A percentile compares a stretch with the other conserved stretches of the same genome.
Evolutionary conservation across 2,113 vertebrate species (phyloP).

Genomic region (Microtus pennsylvanicus): DNA sequence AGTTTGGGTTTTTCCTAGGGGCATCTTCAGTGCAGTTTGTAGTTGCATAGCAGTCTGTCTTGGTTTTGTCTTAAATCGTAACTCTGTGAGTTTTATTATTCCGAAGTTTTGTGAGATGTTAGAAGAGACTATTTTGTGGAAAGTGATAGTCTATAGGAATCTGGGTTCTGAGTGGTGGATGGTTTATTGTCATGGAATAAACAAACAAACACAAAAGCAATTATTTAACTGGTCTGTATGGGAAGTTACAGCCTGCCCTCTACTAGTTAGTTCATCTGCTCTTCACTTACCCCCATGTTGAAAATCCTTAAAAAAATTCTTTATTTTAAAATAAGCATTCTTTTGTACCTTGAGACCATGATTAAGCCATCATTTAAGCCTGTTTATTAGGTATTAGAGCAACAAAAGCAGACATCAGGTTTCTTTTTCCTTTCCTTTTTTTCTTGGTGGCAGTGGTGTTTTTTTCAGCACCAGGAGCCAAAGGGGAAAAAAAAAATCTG

Average conservation of each 20-base stretch:
- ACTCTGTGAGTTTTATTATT: constrained; percentile 4
- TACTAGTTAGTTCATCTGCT: background rate
- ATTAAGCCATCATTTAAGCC: background rate
- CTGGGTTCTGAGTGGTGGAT: background rate
- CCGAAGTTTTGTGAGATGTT: background rate
- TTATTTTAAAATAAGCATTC: constrained; percentile 20
- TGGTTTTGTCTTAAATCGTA: background rate
- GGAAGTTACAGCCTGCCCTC: background rate
- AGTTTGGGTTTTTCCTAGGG: background rate
- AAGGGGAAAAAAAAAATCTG: constrained; percentile 27
- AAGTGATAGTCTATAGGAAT: background rate
- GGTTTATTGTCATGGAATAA: background rate
- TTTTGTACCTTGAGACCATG: background rate
- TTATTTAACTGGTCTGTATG: background rate
- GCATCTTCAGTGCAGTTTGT: background rate
- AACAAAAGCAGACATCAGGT: constrained; percentile 61
- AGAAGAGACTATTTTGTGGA: background rate
- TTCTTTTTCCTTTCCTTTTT: background rate
- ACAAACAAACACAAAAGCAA: background rate
- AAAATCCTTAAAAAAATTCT: background rate
- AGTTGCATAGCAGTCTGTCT: background rate
- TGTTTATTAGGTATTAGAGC: constrained; percentile 58
- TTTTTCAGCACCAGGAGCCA: constrained; percentile 43
- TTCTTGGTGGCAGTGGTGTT: constrained; percentile 2
- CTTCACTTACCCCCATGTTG: background rate